Evolutionary conservation across 2,888 invertebrate species (phyloP), one percentile per base, ranked within the genome.

Genomic region (Villa cingulata): DNA sequence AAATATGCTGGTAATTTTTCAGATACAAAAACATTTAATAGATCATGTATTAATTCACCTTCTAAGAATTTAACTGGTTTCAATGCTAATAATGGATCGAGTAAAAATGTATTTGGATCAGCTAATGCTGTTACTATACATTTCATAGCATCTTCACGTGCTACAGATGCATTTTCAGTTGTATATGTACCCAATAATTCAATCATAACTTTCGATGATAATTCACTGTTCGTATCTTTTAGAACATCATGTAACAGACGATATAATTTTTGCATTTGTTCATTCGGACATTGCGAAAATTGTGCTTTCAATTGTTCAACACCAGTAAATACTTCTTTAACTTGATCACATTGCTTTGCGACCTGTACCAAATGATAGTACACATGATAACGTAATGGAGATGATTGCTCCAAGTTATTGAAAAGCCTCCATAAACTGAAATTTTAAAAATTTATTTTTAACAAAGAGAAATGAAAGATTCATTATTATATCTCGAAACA

Each of bases 101-200:
- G 73, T 17, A 97, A 77, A 72, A 94, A 96, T 55, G 92, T 89
- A 62, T 86, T 88, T 15, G 96, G 95, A 70, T 97, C 96, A 9
- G 88, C 92, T 48, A 98, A 72, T 18, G 95, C 95, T 2, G 96
- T 88, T 16, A 89, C 84, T 61, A 98, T 96, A 67, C 97, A 97
- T 61, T 87, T 82, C 62, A 90, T 89, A 2, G 98, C 97, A 72
- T 98, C 97, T 65, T 95, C 94, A 55, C 94, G 77, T 1, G 97
- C 97, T 54, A 91, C 87, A 2, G 90, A 90, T 0, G 97, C 97
- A 71, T 96, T 96, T 62, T 95, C 95, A 51, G 92, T 86, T 20
- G 94, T 95, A 69, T 97, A 98, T 0, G 97, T 96, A 20, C 91
- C 90, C 48, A 98, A 72, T 1, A 98, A 73, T 68, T 95, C 95